Evolutionary conservation across 2,113 vertebrate genomes (phyloP).

Genomic region (Callipepla squamata): DNA sequence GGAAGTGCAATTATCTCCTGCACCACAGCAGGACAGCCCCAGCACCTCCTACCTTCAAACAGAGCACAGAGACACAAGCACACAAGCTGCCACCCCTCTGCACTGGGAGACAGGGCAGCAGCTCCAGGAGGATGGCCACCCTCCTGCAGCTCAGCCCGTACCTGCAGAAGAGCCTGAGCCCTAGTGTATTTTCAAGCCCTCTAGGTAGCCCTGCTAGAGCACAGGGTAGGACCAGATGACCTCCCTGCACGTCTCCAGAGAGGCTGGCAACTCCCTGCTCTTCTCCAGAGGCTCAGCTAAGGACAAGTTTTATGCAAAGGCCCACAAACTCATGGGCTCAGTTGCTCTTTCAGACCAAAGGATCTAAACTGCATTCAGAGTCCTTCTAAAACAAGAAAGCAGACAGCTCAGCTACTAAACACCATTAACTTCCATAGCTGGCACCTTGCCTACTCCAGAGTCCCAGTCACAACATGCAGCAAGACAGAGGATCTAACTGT

Average conservation of each 20-base stretch:
- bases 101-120: not conserved
- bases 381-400: not conserved
- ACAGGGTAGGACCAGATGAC: not conserved
- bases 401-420: not conserved
- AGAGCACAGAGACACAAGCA: not conserved
- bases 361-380: not conserved
- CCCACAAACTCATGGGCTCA: not conserved
- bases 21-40: not conserved
- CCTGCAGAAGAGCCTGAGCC: not conserved
- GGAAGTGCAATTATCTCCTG: not conserved
- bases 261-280: not conserved
- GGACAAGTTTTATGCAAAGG: not conserved
- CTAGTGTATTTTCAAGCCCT: not conserved
- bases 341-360: not conserved
- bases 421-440: not conserved
- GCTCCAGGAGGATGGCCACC: not conserved
- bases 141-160: not conserved
- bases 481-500: not conserved
- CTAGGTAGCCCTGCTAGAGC: not conserved
- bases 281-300: not conserved
- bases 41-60: not conserved
- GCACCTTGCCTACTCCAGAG: not conserved
- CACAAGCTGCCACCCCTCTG: not conserved
- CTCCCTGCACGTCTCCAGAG: fast-evolving
- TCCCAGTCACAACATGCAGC: fast-evolving